phyloP scores from a whole-genome alignment of 2,113 vertebrate species.

The Aldabrachelys gigantea region DNA sequence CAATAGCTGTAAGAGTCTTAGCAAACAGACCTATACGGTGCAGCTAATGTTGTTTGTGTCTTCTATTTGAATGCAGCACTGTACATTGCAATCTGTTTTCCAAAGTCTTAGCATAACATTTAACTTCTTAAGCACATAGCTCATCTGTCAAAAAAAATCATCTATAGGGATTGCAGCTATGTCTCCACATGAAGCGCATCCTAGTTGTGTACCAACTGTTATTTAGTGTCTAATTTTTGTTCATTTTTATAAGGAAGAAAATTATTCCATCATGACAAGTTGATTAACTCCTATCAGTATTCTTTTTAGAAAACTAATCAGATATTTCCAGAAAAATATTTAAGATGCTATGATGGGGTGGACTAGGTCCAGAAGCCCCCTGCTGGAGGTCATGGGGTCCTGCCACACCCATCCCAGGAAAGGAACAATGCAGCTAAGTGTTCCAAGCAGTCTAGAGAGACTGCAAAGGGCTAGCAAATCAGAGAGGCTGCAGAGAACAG shows the following conservation, averaged over 20 bases:
- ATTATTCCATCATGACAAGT: conserved; percentile 61
- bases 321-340: conserved; percentile 35
- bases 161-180: conserved; percentile 57
- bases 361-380: no score
- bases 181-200: conserved; percentile 61
- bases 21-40: neutral
- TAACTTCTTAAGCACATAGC: conserved; percentile 75
- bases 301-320: conserved; percentile 66
- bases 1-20: conserved; percentile 21
- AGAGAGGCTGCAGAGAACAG: no score
- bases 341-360: neutral
- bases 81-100: conserved; percentile 64
- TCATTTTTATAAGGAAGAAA: conserved; percentile 66
- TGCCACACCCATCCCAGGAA: no score
- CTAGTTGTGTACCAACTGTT: conserved; percentile 39
- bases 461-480: no score
- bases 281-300: conserved; percentile 69
- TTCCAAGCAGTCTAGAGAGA: no score
- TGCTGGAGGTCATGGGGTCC: no score
- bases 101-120: conserved; percentile 74
- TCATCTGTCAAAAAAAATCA: conserved; percentile 75
- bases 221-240: conserved; percentile 65
- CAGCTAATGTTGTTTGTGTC: conserved; percentile 28
- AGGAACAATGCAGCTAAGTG: no score
- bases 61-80: conserved; percentile 52